Percentiles rank a stretch among this genome's conserved stretches.
phyloP scores from a whole-genome alignment of 2,797 vertebrate genomes.

The Trachurus trachurus region DNA sequence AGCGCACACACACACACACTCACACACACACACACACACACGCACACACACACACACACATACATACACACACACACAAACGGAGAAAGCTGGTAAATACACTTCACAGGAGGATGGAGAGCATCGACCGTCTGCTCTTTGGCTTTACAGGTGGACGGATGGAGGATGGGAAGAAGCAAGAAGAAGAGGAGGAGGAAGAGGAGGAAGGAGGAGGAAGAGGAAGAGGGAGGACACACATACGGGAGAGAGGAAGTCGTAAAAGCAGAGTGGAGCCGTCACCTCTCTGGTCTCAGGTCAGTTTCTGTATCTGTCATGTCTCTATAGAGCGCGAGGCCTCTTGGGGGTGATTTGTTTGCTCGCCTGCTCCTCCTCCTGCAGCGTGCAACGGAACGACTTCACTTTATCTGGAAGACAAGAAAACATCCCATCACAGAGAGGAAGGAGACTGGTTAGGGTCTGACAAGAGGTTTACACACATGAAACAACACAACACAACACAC shows the following conservation, averaged over 20 bases:
- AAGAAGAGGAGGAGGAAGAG: slow-evolving; percentile 7
- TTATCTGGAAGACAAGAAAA: slow-evolving; percentile 88
- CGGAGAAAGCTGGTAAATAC: slow-evolving; percentile 46
- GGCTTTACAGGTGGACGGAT: slow-evolving; percentile 54
- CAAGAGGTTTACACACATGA: background rate
- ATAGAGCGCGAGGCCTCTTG: slow-evolving; percentile 90
- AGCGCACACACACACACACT: slow-evolving; percentile 34
- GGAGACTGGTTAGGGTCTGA: too few relatives aligned
- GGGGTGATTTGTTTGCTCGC: slow-evolving; percentile 98
- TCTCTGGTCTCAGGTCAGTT: slow-evolving; percentile 24
- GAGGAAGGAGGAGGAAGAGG: slow-evolving; percentile 23
- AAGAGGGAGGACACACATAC: slow-evolving; percentile 31
- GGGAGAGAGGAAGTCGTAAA: slow-evolving; percentile 37
- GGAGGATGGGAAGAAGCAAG: slow-evolving; percentile 49
- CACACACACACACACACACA: too few relatives aligned
- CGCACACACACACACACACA: slow-evolving; percentile 17
- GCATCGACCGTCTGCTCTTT: slow-evolving; percentile 46
- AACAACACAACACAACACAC: background rate
- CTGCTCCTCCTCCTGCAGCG: slow-evolving; percentile 96
- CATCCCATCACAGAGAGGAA: background rate
- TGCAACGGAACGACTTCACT: slow-evolving; percentile 96
- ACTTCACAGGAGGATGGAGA: slow-evolving; percentile 56
- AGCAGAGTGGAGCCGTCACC: slow-evolving; percentile 59
- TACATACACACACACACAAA: too few relatives aligned
- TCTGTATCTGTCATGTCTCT: slow-evolving; percentile 29